A percentile compares a stretch with the other conserved stretches of the same genome.
Conservation (phyloP, 2,888 invertebrate genomes). For the Amiota minor region DNA sequence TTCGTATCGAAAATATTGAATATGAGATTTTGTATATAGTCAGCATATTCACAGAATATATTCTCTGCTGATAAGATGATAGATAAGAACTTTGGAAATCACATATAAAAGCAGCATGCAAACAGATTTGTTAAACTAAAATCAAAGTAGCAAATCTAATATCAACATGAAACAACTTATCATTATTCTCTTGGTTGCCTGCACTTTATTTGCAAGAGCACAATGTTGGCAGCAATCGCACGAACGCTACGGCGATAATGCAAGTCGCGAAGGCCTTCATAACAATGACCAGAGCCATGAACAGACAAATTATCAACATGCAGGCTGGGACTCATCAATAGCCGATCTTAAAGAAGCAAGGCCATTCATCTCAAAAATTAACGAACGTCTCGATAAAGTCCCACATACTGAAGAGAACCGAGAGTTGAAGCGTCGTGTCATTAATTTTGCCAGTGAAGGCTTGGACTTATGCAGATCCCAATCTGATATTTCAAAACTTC, state of each 20-base stretch:
- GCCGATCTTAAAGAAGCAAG: constrained; percentile 48
- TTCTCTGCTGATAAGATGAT: too few species aligned
- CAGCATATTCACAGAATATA: too few species aligned
- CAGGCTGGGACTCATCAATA: constrained; percentile 54
- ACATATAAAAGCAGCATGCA: background rate
- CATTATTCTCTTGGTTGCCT: background rate
- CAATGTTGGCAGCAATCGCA: background rate
- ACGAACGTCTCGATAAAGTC: constrained; percentile 49
- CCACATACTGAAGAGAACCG: constrained; percentile 15
- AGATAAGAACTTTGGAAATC: too few species aligned
- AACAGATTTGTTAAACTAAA: background rate
- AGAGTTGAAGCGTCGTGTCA: constrained; percentile 33
- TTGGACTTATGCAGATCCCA: constrained; percentile 44
- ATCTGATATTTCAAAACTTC: constrained; percentile 36
- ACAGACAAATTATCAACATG: constrained; percentile 33
- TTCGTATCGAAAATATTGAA: too few species aligned
- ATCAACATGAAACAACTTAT: constrained; percentile 7
- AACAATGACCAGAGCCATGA: background rate
- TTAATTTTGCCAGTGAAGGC: constrained; percentile 43
- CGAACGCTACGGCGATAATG: background rate
- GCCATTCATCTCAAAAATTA: constrained; percentile 54
- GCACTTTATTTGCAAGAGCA: background rate
- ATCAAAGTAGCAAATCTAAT: background rate
- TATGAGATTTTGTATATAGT: too few species aligned
- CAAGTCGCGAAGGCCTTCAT: background rate